A percentile compares a stretch with the other conserved stretches of the same genome.
These are phyloP conservation scores for Protonemura montana DNA, from an alignment of 2,888 invertebrate species.

Conservation along the genomic window DNA sequence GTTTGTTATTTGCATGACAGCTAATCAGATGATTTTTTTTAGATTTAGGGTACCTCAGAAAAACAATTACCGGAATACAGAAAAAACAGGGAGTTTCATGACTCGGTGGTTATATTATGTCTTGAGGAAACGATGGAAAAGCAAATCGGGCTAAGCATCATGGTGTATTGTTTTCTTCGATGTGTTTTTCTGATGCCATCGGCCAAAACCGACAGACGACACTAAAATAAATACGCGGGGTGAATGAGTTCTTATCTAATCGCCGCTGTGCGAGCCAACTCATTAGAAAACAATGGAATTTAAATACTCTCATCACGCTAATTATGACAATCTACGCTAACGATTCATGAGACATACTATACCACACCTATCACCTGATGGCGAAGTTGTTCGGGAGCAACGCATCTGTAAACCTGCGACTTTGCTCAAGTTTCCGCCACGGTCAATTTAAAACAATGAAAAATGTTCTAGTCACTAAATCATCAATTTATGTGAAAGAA, in stretches of 20 bases:
- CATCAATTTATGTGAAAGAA: background rate
- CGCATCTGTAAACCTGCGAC: background rate
- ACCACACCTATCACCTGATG: background rate
- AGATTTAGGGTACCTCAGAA: too few relatives aligned
- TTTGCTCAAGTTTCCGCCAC: background rate
- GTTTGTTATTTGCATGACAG: too few relatives aligned
- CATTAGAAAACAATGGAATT: conserved; percentile 4
- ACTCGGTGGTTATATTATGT: too few relatives aligned
- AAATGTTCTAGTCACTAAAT: background rate
- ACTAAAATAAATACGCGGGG: background rate
- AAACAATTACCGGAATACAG: too few relatives aligned
- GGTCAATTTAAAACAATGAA: background rate
- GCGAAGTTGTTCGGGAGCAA: background rate
- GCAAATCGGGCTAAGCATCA: too few relatives aligned
- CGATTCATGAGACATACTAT: too few relatives aligned
- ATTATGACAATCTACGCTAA: background rate
- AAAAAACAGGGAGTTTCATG: too few relatives aligned
- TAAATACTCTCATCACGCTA: background rate
- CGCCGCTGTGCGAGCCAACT: background rate
- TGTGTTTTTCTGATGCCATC: background rate
- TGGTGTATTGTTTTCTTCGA: conserved; percentile 41
- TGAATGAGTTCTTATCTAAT: background rate
- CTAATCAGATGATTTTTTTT: too few relatives aligned
- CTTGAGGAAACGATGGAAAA: too few relatives aligned
- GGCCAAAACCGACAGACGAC: background rate